These are phyloP conservation scores for Pyrocephalus nanus DNA, from an alignment of 2,797 vertebrate species.

Conservation along the genomic window DNA sequence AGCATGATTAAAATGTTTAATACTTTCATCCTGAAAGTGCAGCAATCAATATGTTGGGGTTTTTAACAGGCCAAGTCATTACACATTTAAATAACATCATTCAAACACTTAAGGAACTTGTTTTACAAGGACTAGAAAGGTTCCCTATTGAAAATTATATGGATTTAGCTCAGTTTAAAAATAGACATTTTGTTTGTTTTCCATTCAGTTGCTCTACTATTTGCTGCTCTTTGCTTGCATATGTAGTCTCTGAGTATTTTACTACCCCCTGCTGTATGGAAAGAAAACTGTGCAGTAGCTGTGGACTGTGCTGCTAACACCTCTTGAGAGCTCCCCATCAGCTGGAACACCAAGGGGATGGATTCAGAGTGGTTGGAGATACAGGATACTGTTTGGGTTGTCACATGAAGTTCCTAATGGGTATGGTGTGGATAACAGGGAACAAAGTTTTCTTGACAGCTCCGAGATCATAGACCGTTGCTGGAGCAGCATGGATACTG, in stretches of 20 bases:
- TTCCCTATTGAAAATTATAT: conserved; percentile 50
- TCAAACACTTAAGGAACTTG: conserved; percentile 46
- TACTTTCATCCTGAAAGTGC: conserved; percentile 73
- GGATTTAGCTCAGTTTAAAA: conserved; percentile 57
- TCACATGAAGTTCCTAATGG: neutral
- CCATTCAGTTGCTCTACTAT: neutral
- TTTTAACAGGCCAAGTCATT: conserved; percentile 52
- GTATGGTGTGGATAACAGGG: neutral
- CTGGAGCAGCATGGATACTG: neutral
- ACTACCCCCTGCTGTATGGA: conserved; percentile 60
- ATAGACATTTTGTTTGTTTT: conserved; percentile 53
- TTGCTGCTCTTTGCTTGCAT: neutral
- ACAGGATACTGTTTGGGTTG: neutral
- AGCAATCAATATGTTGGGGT: conserved; percentile 57
- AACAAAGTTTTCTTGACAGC: neutral
- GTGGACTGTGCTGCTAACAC: neutral
- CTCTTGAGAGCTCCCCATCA: neutral
- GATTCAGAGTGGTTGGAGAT: neutral
- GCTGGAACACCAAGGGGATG: neutral
- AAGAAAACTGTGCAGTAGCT: conserved; percentile 12
- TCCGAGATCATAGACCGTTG: neutral
- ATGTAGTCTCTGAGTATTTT: conserved; percentile 54
- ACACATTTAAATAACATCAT: conserved; percentile 71
- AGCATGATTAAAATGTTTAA: conserved; percentile 56
- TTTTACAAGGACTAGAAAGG: conserved; percentile 38